Evolutionary conservation across 2,888 invertebrate genomes (phyloP), one percentile per base, ranked within the genome.

Genomic region (Latrodectus elegans): DNA sequence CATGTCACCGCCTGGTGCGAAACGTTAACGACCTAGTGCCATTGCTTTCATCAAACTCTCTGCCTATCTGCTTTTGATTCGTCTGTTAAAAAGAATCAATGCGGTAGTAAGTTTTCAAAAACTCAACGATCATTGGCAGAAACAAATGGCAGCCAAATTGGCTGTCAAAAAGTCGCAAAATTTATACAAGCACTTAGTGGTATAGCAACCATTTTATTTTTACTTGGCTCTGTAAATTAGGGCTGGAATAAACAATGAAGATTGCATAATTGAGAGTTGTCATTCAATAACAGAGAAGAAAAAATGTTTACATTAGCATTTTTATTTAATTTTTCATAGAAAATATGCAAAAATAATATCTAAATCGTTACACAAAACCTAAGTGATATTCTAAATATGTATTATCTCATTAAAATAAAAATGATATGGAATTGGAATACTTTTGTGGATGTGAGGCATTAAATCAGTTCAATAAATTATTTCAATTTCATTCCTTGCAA

Each of bases 121-220:
- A 82, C 82, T 82, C 68, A 70, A 70, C 68, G 82, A 75, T 70
- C 75, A 82, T 82, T 75, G 75, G 82, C 82, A 82, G 82, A 82
- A 82, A 82, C 82, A 82, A 82, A 82, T 75, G 82, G 82, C 82
- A 75, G 53, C 68, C 75, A 75, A 82, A 82, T 82, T 82, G 82
- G 82, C 82, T 82, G 82, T 82, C 82, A 82, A 75, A 60, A 82
- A 82, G 82, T 82, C 70, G 26, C 51, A 55, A 75, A 82, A 82
- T 82, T 82, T 82, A 82, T 75, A 70, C 74, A 15, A 51, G 49
- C 70, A 22, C 80, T 80, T 72, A 72, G 17, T 53, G 51, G 75
- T 82, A 82, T 82, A 70, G 82, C 82, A 82, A 82, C 82, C 74
- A 55, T 65, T 77, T 68, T 51, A 22, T 64, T 71, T 71, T 71